Percentiles rank a stretch among this genome's conserved stretches.
Conservation (phyloP, 2,888 invertebrate species). For the Lagria hirta region DNA sequence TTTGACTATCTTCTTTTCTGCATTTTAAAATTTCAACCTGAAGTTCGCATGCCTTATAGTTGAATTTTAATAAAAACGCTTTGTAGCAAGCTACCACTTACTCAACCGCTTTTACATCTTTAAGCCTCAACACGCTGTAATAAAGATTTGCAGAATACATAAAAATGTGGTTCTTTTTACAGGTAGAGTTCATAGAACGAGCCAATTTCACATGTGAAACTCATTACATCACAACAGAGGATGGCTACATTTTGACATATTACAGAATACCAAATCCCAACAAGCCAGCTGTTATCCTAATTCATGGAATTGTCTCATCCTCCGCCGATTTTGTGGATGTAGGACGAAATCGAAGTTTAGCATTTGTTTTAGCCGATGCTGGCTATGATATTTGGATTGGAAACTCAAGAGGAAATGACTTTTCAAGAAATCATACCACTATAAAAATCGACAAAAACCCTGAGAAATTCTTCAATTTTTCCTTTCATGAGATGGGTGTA, state of each 20-base stretch:
- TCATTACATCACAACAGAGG: constrained; percentile 65
- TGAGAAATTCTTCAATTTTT: constrained; percentile 52
- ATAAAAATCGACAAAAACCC: constrained; percentile 31
- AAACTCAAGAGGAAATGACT: constrained; percentile 74
- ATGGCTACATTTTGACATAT: constrained; percentile 75
- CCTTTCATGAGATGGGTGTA: constrained; percentile 6
- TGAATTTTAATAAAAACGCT: too few relatives aligned
- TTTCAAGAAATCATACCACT: constrained; percentile 56
- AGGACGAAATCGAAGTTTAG: constrained; percentile 25
- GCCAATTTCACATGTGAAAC: constrained; percentile 64
- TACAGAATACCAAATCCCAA: constrained; percentile 59
- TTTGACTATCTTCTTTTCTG: too few relatives aligned
- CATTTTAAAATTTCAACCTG: too few relatives aligned
- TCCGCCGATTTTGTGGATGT: constrained; percentile 28
- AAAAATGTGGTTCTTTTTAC: too few relatives aligned
- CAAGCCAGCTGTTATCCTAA: constrained; percentile 58
- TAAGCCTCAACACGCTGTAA: too few relatives aligned
- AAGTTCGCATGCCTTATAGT: too few relatives aligned
- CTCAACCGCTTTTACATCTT: too few relatives aligned
- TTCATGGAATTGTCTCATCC: constrained; percentile 40
- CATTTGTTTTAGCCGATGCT: constrained; percentile 40
- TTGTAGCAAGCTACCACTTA: too few relatives aligned
- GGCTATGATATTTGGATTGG: constrained; percentile 61
- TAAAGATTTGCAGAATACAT: too few relatives aligned
- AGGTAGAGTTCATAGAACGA: too few relatives aligned